Evolutionary conservation across 2,888 invertebrate species (phyloP), one percentile per base, ranked within the genome.

Genomic region (Pardosa pseudoannulata): DNA sequence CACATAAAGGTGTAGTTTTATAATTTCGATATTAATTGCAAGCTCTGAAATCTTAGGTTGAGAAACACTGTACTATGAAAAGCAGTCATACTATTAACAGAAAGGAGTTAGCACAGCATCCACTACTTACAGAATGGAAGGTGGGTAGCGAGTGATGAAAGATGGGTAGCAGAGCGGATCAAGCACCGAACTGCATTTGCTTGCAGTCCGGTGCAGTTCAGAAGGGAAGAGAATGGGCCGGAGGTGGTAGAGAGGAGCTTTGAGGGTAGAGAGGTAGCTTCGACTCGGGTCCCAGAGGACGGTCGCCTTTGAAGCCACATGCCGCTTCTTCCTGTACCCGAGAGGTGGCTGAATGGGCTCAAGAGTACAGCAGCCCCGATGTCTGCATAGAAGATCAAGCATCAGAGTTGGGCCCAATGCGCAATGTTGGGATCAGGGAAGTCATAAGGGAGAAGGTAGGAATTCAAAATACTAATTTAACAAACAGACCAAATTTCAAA

Each of bases 101-200:
- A 64, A 56, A 23, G 56, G 56, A 56, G 23, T 56, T 56, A 56
- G 39, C 39, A 41, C 68, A 74, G 79, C 79, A 75, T 68, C 56
- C 16, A 56, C 80, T 80, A 87, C 87, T 87, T 87, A 87, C 80
- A 87, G 80, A 76, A 87, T 72, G 73, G 75, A 79, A 80, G 79
- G 76, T 67, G 80, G 87, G 80, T 87, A 80, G 28, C 87, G 79
- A 71, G 87, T 67, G 62, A 79, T 79, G 75, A 80, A 87, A 79
- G 79, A 79, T 71, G 87, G 87, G 87, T 80, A 87, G 87, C 68
- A 87, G 28, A 87, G 80, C 71, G 87, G 87, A 56, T 87, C 87
- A 39, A 87, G 71, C 28, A 73, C 75, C 36, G 86, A 75, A 67
- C 64, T 74, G 68, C 65, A 39, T 50, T 79, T 80, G 11, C 28